Evolutionary conservation across 2,113 vertebrate species (phyloP).

Genomic region (Bambusicola thoracicus): DNA sequence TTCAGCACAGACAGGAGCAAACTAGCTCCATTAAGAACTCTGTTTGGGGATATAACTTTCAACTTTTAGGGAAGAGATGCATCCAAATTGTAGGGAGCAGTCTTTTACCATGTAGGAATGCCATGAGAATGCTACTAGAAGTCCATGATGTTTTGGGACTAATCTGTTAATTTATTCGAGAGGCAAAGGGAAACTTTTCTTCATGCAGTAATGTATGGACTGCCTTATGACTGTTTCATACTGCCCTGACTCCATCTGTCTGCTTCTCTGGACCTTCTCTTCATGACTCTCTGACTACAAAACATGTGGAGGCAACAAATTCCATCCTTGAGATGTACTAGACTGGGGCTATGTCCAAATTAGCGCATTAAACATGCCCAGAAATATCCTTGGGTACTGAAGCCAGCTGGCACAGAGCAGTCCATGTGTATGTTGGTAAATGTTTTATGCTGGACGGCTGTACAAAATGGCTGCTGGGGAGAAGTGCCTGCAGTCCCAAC

Average conservation of each 20-base stretch:
- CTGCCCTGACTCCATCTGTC: not conserved
- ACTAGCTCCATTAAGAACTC: not conserved
- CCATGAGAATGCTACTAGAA: not conserved
- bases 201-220: not conserved
- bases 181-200: not conserved
- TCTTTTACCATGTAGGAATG: not conserved
- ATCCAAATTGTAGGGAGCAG: not conserved
- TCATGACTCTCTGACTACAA: not conserved
- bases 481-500: not conserved
- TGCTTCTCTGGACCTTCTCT: not conserved
- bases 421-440: not conserved
- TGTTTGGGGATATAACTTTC: not conserved
- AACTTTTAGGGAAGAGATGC: not conserved
- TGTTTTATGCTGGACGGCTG: not conserved
- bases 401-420: constrained; percentile 5
- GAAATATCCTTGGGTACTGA: not conserved
- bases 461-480: not conserved
- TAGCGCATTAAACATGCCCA: not conserved
- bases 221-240: not conserved
- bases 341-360: not conserved
- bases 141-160: not conserved
- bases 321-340: not conserved
- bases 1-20: not conserved
- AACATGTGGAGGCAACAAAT: constrained; percentile 30
- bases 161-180: not conserved